Evolutionary conservation across 1,140 invertebrate genomes (phyloP), one percentile per base, ranked within the genome.

Genomic region (Bombus waltoni): DNA sequence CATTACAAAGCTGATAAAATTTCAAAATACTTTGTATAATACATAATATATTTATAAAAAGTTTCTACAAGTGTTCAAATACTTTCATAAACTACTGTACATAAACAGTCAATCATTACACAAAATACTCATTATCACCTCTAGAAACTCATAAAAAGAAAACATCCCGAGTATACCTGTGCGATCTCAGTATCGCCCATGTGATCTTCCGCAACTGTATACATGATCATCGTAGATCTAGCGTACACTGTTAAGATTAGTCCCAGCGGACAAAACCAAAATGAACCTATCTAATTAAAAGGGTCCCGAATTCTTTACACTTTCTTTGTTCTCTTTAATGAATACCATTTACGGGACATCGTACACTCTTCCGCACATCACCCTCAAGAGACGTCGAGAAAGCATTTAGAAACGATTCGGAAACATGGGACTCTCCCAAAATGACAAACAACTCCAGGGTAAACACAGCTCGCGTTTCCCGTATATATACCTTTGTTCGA

Each of bases 181-280:
- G 95, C 95, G 80, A 95, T 95, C 85, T 95, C 95, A 74, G 93
- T 95, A 82, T 94, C 94, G 57, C 93, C 93, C 91, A 94, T 94
- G 88, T 93, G 94, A 87, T 95, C 95, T 42, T 95, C 95, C 10
- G 94, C 94, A 9, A 95, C 94, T 6, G 95, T 95, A 81, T 95
- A 95, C 94, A 95, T 95, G 78, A 95, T 95, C 94, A 95, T 95
- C 83, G 89, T 92, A 88, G 35, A 80, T 81, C 22, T 10, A 53
- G 38, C 25, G 15, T 81, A 32, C 62, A 68, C 35, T 81, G 3
- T 81, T 25, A 53, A 73, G 40, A 80, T 78, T 44, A 65, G 40
- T 65, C 66, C 32, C 40, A 53, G 25, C 38, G 70, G 62, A 82
- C 32, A 75, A 62, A 77, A 62, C 6, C 18, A 18, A 42, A 32